Evolutionary conservation across 2,797 vertebrate species (phyloP).

Genomic region (Pyrocephalus nanus): DNA sequence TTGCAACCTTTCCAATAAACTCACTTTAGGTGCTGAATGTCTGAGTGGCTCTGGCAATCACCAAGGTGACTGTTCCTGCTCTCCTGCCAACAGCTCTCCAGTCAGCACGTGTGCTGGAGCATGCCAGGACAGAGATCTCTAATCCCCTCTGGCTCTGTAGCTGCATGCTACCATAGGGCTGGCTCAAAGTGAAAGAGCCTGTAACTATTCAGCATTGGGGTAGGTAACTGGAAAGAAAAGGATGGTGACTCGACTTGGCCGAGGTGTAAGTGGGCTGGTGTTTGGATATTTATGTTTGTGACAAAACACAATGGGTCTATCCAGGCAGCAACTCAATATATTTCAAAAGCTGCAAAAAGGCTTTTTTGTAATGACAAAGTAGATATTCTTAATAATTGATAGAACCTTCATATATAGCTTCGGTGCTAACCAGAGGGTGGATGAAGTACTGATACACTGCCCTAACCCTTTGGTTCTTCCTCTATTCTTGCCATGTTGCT

Average conservation of each 20-base stretch:
- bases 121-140: neutral
- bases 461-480: neutral
- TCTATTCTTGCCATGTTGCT: neutral
- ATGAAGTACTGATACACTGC: neutral
- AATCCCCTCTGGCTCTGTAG: neutral
- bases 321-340: neutral
- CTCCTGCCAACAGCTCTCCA: neutral
- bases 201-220: neutral
- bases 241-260: accelerated
- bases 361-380: neutral
- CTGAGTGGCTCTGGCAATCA: neutral
- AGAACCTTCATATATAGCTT: neutral
- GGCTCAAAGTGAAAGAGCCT: neutral
- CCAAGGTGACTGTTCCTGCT: neutral
- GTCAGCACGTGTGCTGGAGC: neutral
- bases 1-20: neutral
- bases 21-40: neutral
- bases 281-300: neutral
- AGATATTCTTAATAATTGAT: neutral
- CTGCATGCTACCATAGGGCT: neutral
- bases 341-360: neutral
- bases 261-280: neutral
- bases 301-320: neutral
- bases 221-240: neutral
- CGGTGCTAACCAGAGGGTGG: neutral